Percentiles rank a stretch among this genome's conserved stretches.
Evolutionary conservation across 1,140 invertebrate species (phyloP).

Genomic region (Tetraneura akinire): DNA sequence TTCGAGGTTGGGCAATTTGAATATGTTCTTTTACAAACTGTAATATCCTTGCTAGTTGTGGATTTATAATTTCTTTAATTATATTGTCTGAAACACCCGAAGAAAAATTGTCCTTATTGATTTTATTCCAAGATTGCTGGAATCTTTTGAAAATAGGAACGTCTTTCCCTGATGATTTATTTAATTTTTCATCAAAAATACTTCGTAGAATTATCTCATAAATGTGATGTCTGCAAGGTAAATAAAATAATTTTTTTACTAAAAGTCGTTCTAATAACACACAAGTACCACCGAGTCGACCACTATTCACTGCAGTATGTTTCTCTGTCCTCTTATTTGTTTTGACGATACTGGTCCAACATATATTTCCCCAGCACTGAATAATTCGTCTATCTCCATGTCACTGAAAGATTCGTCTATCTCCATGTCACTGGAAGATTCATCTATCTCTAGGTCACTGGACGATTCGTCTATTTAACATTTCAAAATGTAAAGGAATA

Average conservation of each 20-base stretch:
- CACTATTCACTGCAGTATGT: conserved; percentile 16
- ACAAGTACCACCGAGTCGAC: conserved; percentile 31
- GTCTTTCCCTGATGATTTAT: no score
- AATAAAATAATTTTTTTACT: conserved; percentile 1
- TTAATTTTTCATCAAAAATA: no score
- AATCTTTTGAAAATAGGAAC: neutral
- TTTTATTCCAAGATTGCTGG: neutral
- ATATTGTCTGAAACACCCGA: neutral
- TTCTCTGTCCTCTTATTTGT: neutral
- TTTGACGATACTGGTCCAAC: neutral
- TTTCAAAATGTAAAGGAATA: no score
- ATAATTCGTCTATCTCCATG: no score
- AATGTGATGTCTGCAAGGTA: conserved; percentile 16
- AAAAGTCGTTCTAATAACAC: conserved; percentile 25
- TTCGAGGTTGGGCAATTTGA: conserved; percentile 52
- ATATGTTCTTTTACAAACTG: neutral
- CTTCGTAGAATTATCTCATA: no score
- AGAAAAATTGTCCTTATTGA: neutral
- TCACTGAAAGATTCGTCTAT: no score
- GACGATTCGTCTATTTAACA: no score
- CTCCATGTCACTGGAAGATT: no score
- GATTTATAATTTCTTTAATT: neutral
- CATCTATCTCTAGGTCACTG: no score
- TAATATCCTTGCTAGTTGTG: neutral
- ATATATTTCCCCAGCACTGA: no score